Evolutionary conservation across 2,888 invertebrate species (phyloP), one percentile per base, ranked within the genome.

Genomic region (Eutolmus rufibarbis): DNA sequence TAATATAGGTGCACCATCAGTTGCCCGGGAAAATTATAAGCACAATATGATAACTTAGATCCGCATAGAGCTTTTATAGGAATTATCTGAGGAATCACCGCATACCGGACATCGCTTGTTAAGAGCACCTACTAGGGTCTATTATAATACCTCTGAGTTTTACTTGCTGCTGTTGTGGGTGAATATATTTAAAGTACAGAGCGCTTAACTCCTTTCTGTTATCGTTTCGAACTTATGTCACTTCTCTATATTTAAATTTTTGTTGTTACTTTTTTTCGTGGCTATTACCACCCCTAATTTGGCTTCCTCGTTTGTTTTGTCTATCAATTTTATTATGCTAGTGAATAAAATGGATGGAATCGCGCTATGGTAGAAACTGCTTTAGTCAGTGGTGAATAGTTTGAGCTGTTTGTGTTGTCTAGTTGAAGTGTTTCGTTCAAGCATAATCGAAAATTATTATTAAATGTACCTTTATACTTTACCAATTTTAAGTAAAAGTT

Each of bases 21-120:
- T 8, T n/a, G n/a, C 2, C n/a, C 19, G 51, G 51, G 5, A 51
- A 51, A 51, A 51, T 51, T 51, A 51, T n/a, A n/a, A 51, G 19
- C 19, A 51, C 51, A n/a, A 51, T n/a, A 51, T 51, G 51, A 51
- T 51, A 16, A n/a, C 16, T 51, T 51, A 23, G 23, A 66, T 66
- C 66, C 19, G 66, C 23, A 66, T 66, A 19, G 12, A 66, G 66
- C 66, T 23, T 28, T 66, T 66, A 66, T 66, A 66, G 28, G 23
- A 66, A 66, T 66, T 66, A 66, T 66, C 66, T 66, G 28, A 66
- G 66, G 66, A 66, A 28, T 14, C 66, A 66, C 28, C 19, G 40
- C 84, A 84, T 86, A 87, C 87, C 87, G 87, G 87, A 87, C 87
- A 86, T 87, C 37, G 81, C 87, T 87, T 86, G 87, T 87, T 87